Evolutionary conservation across 1,140 invertebrate species (phyloP), one percentile per base, ranked within the genome.

Genomic region (Mercenaria mercenaria): DNA sequence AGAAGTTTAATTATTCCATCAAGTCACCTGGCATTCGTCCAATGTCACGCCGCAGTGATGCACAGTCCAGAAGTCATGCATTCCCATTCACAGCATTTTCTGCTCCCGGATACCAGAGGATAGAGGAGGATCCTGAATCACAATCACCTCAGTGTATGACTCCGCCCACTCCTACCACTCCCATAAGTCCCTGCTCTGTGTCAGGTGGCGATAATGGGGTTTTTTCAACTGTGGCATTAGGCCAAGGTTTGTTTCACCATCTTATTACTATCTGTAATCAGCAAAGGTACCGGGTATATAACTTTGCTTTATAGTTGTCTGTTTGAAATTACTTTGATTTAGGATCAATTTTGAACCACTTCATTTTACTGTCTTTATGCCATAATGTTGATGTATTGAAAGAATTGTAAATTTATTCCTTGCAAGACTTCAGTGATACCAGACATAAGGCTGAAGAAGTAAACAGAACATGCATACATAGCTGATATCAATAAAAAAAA

Each of bases 21-120:
- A 99, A 99, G 95, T 98, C 98, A 69, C 98, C 98, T 0, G 98
- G 99, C 56, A 98, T 99, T 80, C 99, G 99, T 95, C 97, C 98
- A 59, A 94, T 95, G 52, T 93, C 95, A 74, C 95, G 96, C 67
- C 96, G 96, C n/a, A 94, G 95, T 67, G 94, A 96, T 34, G 91
- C 96, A 67, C 93, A 93, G 39, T 93, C 93, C 37, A 90, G 92
- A 93, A 91, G 94, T 89, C 92, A 92, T 90, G 79, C 91, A 72
- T 96, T 96, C 96, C 92, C 91, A 91, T 91, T 92, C 69, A 85
- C 92, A 77, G 88, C 87, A 88, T 91, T 91, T 95, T 95, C 47
- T 95, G 95, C 52, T 95, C 90, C 84, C 43, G 77, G 64, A 13
- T 86, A 91, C 59, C 56, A 90, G 47, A 90, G 91, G 56, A 92